Base-by-base conservation (phyloP, 2,113 vertebrate genomes). In the Oncorhynchus nerka region DNA sequence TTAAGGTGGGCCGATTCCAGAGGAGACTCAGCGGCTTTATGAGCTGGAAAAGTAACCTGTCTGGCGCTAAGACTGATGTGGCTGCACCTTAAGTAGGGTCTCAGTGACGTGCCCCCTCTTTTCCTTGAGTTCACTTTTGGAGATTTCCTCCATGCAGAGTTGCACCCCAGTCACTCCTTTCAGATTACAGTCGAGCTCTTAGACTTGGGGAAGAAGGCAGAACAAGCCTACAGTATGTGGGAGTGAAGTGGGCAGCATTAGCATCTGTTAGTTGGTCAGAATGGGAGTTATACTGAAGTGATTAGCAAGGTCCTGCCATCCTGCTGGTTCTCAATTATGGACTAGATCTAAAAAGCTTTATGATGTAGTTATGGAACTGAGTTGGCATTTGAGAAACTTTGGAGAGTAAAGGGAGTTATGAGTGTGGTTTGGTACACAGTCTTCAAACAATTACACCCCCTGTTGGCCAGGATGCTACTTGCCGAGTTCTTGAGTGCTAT, bases 251-350 rank as follows among this genome's bases (percentile, higher is more conserved):
- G 1, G 55, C n/a, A 62, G n/a, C 59, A 62, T 62, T 62, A 62
- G 59, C n/a, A 24, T 62, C 59, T 22, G 59, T 62, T 62, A n/a
- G 59, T 22, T 62, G n/a, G 19, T 62, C n/a, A 62, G 59, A 62
- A 62, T 9, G 19, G n/a, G 5, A n/a, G 59, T 68, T n/a, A 24
- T 65, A 70, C 74, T 70, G 62, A 85, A 12, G 79, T 66, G 81
- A 26, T 75, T 72, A 59, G 65, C 77, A 20, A 5, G 39, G 28
- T 80, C 71, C 74, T 76, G 34, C 83, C 65, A 49, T 75, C 74
- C 77, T 62, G 51, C 65, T 76, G 83, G 30, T 79, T 80, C 79
- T 81, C 87, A 89, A 84, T 87, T 87, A 83, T 86, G 81, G 82
- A 49, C 71, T 39, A 19, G 82, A 81, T 86, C 75, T 86, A 88